These are phyloP conservation scores for Hemibagrus guttatus DNA, from an alignment of 2,797 vertebrate species.

Conservation along the genomic window DNA sequence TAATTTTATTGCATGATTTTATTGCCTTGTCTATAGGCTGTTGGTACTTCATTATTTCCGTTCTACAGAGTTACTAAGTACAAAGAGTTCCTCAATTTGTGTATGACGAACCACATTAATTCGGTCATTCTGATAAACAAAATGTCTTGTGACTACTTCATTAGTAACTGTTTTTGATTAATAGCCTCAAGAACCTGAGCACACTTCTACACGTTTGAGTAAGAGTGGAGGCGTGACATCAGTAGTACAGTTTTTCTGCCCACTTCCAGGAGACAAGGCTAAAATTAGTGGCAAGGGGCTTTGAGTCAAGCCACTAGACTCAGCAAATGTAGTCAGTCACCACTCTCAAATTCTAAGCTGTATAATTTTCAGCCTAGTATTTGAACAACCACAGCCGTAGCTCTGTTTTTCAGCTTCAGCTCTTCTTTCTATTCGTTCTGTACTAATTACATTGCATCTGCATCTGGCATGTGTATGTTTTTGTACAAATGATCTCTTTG, in stretches of 20 bases:
- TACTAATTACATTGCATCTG: slow-evolving; percentile 20
- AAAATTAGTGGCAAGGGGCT: slow-evolving; percentile 70
- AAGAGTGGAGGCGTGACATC: slow-evolving; percentile 58
- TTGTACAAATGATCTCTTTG: slow-evolving; percentile 23
- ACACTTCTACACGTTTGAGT: slow-evolving; percentile 1
- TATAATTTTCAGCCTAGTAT: slow-evolving; percentile 63
- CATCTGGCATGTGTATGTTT: slow-evolving; percentile 68
- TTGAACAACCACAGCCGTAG: slow-evolving; percentile 63
- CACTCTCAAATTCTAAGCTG: slow-evolving; percentile 73
- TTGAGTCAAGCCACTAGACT: slow-evolving; percentile 73
- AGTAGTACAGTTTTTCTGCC: slow-evolving; percentile 56
- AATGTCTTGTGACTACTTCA: neutral
- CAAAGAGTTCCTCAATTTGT: neutral
- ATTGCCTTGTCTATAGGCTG: neutral
- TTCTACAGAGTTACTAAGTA: neutral
- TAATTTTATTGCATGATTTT: neutral
- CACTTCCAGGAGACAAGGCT: slow-evolving; percentile 61
- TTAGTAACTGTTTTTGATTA: neutral
- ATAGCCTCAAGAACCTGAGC: neutral
- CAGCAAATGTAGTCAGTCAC: slow-evolving; percentile 74
- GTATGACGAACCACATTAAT: neutral
- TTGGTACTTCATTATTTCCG: neutral
- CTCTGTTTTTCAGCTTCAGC: slow-evolving; percentile 64
- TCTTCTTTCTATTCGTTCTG: slow-evolving; percentile 60
- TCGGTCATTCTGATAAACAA: neutral